Evolutionary conservation across 2,888 invertebrate species (phyloP), one percentile per base, ranked within the genome.

Genomic region (Epistrophe eligans): DNA sequence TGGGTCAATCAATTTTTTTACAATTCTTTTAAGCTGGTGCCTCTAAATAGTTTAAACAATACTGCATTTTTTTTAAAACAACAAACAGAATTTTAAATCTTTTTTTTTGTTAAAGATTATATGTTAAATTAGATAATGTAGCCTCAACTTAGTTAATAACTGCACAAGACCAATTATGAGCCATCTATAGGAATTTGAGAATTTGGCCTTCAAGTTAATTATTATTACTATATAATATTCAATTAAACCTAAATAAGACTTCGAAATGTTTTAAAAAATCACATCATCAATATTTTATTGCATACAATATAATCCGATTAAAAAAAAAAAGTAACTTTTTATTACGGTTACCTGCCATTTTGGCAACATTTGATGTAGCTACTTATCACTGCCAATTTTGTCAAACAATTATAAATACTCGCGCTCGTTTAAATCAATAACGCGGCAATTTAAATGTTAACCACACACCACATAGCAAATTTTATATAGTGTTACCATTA

Each of bases 381-480:
- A 35, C 5, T 4, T 24, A n/a, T 52, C 19, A 13, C 19, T 7
- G 24, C 85, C 82, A 74, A 79, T 79, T 82, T 32, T 60, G 6
- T 13, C n/a, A 13, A 52, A 48, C 58, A 74, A 60, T 73, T 85
- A 50, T 57, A 62, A 77, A 70, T 43, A 9, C 50, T 77, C 64
- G 71, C 15, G 43, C 43, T 43, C 62, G 35, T 79, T 79, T 79
- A 50, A 48, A 79, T 74, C 77, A 85, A 74, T 79, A 79, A 70
- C 64, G 82, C 79, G 60, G 82, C 71, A 76, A 82, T 82, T 82
- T 76, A 71, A 79, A 82, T 87, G 79, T 80, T 84, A 71, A 43
- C 87, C 87, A 57, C 87, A 74, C 76, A 74, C 50, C 38, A 57
- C 38, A 57, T 4, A 57, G 58, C 45, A 17, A 52, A 48, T 70